Evolutionary conservation across 2,113 vertebrate genomes (phyloP).

Genomic region (Calyptomena viridis): DNA sequence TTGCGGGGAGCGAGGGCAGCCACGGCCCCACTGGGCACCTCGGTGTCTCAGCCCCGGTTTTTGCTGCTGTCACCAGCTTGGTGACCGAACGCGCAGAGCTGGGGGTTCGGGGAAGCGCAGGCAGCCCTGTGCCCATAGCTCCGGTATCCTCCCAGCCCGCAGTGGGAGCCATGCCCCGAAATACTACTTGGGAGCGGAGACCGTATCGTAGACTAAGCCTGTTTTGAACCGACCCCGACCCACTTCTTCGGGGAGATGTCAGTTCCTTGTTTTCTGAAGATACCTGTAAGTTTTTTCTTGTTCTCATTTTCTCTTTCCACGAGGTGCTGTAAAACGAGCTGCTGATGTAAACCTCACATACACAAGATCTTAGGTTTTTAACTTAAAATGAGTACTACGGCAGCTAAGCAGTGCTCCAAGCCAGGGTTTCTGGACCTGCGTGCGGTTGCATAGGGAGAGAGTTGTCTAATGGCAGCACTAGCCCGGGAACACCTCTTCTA

Average conservation of each 20-base stretch:
- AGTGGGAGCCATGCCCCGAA: neutral
- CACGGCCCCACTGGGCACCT: neutral
- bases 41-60: neutral
- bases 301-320: neutral
- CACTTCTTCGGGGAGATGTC: neutral
- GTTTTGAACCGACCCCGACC: neutral
- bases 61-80: neutral
- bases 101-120: neutral
- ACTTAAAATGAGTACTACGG: neutral
- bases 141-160: neutral
- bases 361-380: neutral
- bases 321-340: neutral
- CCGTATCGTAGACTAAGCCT: accelerated
- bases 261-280: neutral
- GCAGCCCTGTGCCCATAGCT: neutral
- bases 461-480: neutral
- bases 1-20: neutral
- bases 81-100: accelerated
- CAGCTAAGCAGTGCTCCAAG: neutral
- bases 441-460: neutral
- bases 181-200: neutral
- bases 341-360: neutral
- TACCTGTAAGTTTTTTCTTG: neutral
- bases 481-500: neutral
- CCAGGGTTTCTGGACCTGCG: neutral